Evolutionary conservation across 2,888 invertebrate species (phyloP).

Genomic region (Belgica antarctica): DNA sequence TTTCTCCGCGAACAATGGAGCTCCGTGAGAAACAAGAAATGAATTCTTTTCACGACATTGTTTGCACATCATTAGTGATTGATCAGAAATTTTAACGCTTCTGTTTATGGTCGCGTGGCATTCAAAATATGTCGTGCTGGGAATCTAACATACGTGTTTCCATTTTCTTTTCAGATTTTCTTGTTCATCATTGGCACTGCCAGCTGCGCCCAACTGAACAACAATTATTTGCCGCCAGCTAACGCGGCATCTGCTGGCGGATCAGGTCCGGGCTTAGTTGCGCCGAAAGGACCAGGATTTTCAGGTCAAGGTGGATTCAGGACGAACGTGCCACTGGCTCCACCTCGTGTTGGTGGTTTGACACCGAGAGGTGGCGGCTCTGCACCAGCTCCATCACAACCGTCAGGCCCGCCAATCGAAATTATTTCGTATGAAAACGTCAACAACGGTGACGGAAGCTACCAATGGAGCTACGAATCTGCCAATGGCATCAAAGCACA

Average conservation of each 20-base stretch:
- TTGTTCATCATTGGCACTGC: neutral
- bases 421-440: conserved; percentile 61
- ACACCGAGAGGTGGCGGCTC: neutral
- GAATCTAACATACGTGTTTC: neutral
- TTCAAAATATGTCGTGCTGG: neutral
- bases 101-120: neutral
- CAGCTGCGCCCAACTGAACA: conserved; percentile 56
- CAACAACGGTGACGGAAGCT: conserved; percentile 61
- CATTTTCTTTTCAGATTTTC: neutral
- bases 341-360: neutral
- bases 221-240: conserved; percentile 60
- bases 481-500: conserved; percentile 64
- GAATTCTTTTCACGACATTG: neutral
- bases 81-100: neutral
- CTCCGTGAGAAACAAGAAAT: neutral
- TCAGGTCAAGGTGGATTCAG: conserved; percentile 53
- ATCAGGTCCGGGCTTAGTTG: neutral
- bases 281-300: neutral
- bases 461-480: conserved; percentile 62
- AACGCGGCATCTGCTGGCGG: conserved; percentile 56
- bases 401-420: conserved; percentile 56
- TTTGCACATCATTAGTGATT: neutral
- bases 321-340: no score
- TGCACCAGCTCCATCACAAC: conserved; percentile 47
- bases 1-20: neutral